These are phyloP conservation scores for Apomyelois bistriatella DNA, from an alignment of 2,888 invertebrate genomes.

Conservation along the genomic window DNA sequence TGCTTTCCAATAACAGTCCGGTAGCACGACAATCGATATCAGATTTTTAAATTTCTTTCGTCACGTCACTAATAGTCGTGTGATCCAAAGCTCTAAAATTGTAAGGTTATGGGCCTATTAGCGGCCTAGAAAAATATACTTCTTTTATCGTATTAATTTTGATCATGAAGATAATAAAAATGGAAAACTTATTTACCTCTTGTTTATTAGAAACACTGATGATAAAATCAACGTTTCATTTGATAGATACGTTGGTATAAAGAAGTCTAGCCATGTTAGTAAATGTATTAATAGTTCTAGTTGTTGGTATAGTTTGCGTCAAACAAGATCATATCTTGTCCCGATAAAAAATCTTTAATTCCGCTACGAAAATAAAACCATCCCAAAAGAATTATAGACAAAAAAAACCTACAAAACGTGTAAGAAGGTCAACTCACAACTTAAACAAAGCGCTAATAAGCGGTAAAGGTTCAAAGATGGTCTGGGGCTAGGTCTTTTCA, in stretches of 20 bases:
- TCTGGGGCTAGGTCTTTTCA: constrained; percentile 28
- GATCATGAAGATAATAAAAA: not conserved
- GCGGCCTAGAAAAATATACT: not conserved
- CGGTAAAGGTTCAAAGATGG: constrained; percentile 17
- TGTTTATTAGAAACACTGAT: not conserved
- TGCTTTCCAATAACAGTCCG: constrained; percentile 66
- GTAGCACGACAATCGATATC: constrained; percentile 56
- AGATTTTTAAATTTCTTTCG: constrained; percentile 27
- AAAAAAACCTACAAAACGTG: not conserved
- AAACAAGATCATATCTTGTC: no score
- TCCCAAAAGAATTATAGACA: not conserved
- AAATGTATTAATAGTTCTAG: no score
- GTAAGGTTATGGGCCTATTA: constrained; percentile 1
- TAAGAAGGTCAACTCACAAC: not conserved
- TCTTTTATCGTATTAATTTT: not conserved
- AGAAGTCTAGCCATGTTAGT: not conserved
- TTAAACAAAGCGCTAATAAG: constrained; percentile 14
- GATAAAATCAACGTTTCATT: not conserved
- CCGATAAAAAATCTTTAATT: no score
- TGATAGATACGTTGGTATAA: not conserved
- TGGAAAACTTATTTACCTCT: not conserved
- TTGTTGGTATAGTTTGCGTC: no score
- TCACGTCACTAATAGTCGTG: constrained; percentile 22
- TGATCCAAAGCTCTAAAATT: not conserved
- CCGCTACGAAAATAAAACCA: no score